Evolutionary conservation across 1,140 invertebrate genomes (phyloP), one percentile per base, ranked within the genome.

Genomic region (Brachionus asplanchnoidis): DNA sequence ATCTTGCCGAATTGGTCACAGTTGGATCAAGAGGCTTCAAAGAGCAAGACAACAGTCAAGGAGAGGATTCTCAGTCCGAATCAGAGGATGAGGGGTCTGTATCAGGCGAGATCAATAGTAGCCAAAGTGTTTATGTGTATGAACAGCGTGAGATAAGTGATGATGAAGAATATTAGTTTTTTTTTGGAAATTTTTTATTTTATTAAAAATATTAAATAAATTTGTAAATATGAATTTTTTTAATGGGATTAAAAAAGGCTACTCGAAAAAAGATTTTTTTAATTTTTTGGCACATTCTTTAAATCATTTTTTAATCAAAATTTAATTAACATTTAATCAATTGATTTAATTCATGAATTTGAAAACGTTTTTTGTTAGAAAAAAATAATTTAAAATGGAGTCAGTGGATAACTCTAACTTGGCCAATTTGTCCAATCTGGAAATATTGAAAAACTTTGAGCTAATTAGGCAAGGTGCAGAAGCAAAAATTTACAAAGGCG

Each of bases 401-500:
- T 42, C 68, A 42, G 12, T 68, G 66, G 66, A 68, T 36, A 73
- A 44, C 20, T 40, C 68, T n/a, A 73, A 60, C 12, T 20, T 82
- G 17, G 50, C 79, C 17, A 82, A 82, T 40, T 44, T 46, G 53
- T 82, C 79, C 79, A 82, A 82, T 68, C 11, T 82, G 17, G 79
- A 60, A 20, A 65, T 68, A 20, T 44, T 82, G n/a, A 84, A 70
- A 56, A 44, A 78, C 23, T 44, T 77, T 44, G 42, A 75, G n/a
- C 65, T 88, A 36, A 84, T 89, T 0, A 93, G 94, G 87, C 97
- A 99, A 93, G 97, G 97, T 1, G 97, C 97, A 0, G 97, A 99
- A 90, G 96, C 94, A 0, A 93, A 93, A 87, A 87, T 99, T 0
- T 97, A 94, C 86, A 26, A 20, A 8, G 65, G 84, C 44, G 23